These are phyloP conservation scores for Dasyornis broadbenti DNA, from an alignment of 2,113 vertebrate species.

Conservation along the genomic window DNA sequence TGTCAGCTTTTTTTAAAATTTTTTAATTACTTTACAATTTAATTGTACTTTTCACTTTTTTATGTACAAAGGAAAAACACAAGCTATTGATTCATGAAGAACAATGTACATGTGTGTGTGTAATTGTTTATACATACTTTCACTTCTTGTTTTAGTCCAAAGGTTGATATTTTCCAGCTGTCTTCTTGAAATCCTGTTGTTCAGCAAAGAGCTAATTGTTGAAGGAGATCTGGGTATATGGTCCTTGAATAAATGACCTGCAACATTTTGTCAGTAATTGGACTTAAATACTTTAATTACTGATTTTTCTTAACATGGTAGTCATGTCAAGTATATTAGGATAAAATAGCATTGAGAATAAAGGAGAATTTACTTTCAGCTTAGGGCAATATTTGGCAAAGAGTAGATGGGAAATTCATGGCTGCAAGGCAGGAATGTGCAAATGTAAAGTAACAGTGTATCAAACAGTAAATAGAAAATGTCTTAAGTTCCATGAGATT, in stretches of 20 bases:
- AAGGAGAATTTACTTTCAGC: not conserved
- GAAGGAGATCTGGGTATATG: not conserved
- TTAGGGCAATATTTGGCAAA: not conserved
- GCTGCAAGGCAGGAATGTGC: not conserved
- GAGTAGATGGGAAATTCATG: not conserved
- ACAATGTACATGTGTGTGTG: not conserved
- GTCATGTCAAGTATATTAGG: not conserved
- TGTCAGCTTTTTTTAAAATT: not conserved
- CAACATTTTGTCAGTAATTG: not conserved
- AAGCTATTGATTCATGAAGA: not conserved
- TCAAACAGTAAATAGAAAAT: not conserved
- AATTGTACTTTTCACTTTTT: not conserved
- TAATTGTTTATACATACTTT: not conserved
- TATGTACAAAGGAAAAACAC: not conserved
- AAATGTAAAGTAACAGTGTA: not conserved
- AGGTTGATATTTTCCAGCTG: constrained; percentile 1
- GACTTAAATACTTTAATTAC: not conserved
- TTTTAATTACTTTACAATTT: not conserved
- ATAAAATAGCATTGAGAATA: not conserved
- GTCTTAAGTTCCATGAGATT: not conserved
- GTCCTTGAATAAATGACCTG: not conserved
- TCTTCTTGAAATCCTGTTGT: not conserved
- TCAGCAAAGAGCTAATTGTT: not conserved
- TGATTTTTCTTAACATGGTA: constrained; percentile 1
- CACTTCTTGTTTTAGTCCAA: not conserved